Conservation (phyloP, 1,140 invertebrate species). For the Mactra quadrangularis region DNA sequence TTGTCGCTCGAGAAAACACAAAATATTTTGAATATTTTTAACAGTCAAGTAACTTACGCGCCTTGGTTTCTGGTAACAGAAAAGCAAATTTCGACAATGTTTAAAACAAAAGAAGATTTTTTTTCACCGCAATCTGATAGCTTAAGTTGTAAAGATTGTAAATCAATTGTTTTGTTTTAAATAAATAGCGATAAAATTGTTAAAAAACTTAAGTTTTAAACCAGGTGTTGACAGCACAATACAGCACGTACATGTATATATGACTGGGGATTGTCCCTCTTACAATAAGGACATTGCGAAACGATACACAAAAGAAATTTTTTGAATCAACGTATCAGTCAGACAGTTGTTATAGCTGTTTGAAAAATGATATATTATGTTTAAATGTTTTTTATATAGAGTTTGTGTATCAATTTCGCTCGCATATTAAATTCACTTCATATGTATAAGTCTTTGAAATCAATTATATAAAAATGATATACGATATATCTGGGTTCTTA, state of each 20-base stretch:
- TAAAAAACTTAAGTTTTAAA: neutral
- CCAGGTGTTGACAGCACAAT: neutral
- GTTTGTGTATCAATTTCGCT: too few species aligned
- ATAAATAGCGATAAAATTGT: neutral
- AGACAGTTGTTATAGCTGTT: neutral
- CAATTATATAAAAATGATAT: too few species aligned
- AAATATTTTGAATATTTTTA: constrained; percentile 38
- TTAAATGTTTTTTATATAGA: neutral
- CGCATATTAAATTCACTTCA: too few species aligned
- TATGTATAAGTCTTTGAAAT: too few species aligned
- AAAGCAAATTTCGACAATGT: neutral
- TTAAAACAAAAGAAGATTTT: neutral
- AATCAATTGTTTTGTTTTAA: constrained; percentile 10
- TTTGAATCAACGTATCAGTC: neutral
- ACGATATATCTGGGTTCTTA: too few species aligned
- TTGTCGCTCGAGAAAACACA: constrained; percentile 4
- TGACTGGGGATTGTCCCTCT: neutral
- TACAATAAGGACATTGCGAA: too few species aligned
- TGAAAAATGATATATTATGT: neutral
- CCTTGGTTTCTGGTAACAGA: neutral
- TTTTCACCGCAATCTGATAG: neutral
- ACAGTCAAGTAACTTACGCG: neutral
- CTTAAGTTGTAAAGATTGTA: neutral
- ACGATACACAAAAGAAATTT: neutral
- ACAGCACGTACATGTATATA: neutral